These are phyloP conservation scores for Ericerus pela DNA, from an alignment of 1,140 invertebrate genomes.

Conservation along the genomic window DNA sequence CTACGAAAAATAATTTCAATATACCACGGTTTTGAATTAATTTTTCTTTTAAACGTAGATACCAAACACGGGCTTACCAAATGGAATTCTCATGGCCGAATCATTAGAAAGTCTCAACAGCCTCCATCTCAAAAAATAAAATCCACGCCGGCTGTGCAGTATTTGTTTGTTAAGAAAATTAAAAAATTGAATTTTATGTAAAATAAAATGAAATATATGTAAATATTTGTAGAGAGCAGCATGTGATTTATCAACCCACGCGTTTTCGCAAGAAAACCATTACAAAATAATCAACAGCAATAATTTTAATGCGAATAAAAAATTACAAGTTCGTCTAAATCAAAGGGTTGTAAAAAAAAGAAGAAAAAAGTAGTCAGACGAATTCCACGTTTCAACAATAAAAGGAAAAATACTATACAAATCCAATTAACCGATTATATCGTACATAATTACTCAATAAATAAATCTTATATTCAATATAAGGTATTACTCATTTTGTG, in stretches of 20 bases:
- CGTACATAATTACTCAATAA: conserved; percentile 4
- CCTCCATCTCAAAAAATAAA: not conserved
- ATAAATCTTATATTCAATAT: too few relatives aligned
- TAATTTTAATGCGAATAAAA: conserved; percentile 11
- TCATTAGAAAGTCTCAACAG: not conserved
- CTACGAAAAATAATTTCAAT: too few relatives aligned
- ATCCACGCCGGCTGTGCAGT: too few relatives aligned
- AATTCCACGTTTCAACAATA: not conserved
- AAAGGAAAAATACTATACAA: conserved; percentile 8
- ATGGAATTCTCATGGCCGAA: not conserved
- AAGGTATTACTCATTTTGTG: too few relatives aligned
- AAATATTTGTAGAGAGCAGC: too few relatives aligned
- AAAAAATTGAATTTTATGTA: too few relatives aligned
- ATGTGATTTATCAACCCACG: too few relatives aligned
- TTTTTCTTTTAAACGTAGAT: not conserved
- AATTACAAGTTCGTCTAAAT: conserved; percentile 7
- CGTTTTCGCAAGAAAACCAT: not conserved
- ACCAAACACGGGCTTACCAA: not conserved
- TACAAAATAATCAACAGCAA: not conserved
- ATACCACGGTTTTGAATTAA: too few relatives aligned
- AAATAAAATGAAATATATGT: too few relatives aligned
- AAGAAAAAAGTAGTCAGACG: not conserved
- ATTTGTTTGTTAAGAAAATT: too few relatives aligned
- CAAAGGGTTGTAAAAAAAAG: not conserved
- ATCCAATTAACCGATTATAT: not conserved